Conservation (phyloP, 2,113 vertebrate species). For the Chascanopsetta lugubris region DNA sequence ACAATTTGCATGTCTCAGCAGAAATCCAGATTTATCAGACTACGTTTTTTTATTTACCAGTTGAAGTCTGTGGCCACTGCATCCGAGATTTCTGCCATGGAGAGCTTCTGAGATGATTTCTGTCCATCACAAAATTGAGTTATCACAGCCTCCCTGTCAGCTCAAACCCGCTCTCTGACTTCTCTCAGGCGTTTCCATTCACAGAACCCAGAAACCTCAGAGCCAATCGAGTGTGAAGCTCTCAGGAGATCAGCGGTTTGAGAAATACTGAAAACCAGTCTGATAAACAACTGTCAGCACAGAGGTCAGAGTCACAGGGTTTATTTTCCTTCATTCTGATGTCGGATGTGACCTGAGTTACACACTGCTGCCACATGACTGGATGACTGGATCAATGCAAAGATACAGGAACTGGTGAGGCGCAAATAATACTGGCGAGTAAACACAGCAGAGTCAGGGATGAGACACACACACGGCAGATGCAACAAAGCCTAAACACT, state of each 20-base stretch:
- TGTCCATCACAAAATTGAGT: not conserved
- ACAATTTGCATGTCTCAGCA: not conserved
- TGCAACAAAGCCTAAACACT: not conserved
- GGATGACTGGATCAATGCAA: not conserved
- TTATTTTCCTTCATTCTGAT: not conserved
- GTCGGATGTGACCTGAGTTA: not conserved
- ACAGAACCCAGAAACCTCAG: not conserved
- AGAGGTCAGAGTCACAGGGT: not conserved
- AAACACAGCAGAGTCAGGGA: not conserved
- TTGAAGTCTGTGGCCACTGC: not conserved
- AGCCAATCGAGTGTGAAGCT: not conserved
- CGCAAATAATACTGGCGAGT: not conserved
- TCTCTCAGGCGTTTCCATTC: not conserved
- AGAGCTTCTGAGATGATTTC: not conserved
- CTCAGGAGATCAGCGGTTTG: not conserved
- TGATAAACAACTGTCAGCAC: not conserved
- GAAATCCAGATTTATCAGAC: not conserved
- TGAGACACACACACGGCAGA: not conserved
- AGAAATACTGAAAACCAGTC: not conserved
- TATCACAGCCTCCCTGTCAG: not conserved
- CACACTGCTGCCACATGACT: not conserved
- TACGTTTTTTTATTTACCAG: not conserved
- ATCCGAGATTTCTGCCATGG: not conserved
- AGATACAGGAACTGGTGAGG: not conserved
- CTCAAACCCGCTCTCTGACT: not conserved